Evolutionary conservation across 2,113 vertebrate species (phyloP).

Genomic region (Neopipo cinnamomea): DNA sequence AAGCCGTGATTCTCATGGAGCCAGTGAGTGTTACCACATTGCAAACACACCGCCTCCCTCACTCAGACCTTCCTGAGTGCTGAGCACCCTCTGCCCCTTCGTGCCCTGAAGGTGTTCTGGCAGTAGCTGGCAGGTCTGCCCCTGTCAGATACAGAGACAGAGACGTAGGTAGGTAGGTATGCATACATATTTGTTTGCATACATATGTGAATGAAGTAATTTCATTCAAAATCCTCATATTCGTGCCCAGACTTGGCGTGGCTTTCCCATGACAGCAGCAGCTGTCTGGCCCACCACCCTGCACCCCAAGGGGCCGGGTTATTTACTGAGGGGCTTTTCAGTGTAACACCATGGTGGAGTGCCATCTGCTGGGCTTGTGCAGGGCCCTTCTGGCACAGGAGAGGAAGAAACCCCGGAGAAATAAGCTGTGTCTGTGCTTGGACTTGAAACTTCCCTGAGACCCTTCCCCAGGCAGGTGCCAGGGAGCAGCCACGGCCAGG

Average conservation of each 20-base stretch:
- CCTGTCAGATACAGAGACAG: not conserved
- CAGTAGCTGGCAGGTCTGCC: not conserved
- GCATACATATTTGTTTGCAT: rapidly evolving
- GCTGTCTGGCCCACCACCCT: rapidly evolving
- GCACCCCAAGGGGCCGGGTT: not conserved
- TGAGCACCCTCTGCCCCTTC: not conserved
- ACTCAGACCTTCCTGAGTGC: not conserved
- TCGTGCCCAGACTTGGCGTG: not conserved
- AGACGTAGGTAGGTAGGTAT: not conserved
- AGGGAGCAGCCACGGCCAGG: not conserved
- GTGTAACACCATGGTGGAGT: slow-evolving; percentile 20
- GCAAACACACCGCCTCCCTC: not conserved
- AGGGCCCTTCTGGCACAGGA: not conserved
- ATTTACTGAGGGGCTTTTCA: not conserved
- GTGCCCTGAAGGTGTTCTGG: not conserved
- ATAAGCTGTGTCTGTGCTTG: rapidly evolving
- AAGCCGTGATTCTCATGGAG: not conserved
- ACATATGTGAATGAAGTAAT: not conserved
- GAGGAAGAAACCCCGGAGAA: not conserved
- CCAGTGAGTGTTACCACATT: too few species aligned
- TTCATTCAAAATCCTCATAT: not conserved
- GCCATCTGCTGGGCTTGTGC: slow-evolving; percentile 54
- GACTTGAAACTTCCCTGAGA: not conserved
- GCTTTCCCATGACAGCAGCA: not conserved
- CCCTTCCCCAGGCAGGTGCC: not conserved